Evolutionary conservation across 2,113 vertebrate species (phyloP), one percentile per base, ranked within the genome.

Genomic region (Lates calcarifer): DNA sequence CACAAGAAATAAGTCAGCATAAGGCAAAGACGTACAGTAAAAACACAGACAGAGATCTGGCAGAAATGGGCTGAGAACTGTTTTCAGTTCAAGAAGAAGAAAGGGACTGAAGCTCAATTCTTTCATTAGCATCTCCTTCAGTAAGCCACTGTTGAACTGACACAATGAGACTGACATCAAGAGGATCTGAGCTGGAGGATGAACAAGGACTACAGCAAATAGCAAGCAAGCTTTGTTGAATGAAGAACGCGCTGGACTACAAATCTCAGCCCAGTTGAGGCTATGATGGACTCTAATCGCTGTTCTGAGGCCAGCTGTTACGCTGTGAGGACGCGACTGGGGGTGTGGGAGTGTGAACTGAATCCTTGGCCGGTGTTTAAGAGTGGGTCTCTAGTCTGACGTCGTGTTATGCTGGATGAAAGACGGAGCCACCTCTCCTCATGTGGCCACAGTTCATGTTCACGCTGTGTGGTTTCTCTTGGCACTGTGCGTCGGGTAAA

Each of bases 401-500:
- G 62, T 87, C n/a, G 24, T 82, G 81, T 74, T 72, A 28, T 81
- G 90, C 86, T 89, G 85, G 83, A 86, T 86, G 68, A 85, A 62
- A 75, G 84, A 80, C 49, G 83, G 60, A 58, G 78, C 71, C 81
- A 14, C 56, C 68, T 83, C 88, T 91, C 62, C 76, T 87, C n/a
- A n/a, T 20, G 29, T 80, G 90, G 87, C 90, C 82, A 74, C 84
- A 79, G 87, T 87, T 89, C 39, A 35, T 47, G 71, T 89, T 83
- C 81, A 66, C 77, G 79, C 85, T 68, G 85, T 57, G 13, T 73
- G 86, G 82, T 85, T 87, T 93, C 55, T 90, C 90, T 93, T 94
- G 93, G 93, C 93, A 93, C 92, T 86, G 91, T 91, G 88, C 80
- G 58, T 87, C 20, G 35, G 80, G 89, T 77, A 68, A 78, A 81